Base-by-base conservation (phyloP, 1,140 invertebrate genomes). In the Oscheius sp. region DNA sequence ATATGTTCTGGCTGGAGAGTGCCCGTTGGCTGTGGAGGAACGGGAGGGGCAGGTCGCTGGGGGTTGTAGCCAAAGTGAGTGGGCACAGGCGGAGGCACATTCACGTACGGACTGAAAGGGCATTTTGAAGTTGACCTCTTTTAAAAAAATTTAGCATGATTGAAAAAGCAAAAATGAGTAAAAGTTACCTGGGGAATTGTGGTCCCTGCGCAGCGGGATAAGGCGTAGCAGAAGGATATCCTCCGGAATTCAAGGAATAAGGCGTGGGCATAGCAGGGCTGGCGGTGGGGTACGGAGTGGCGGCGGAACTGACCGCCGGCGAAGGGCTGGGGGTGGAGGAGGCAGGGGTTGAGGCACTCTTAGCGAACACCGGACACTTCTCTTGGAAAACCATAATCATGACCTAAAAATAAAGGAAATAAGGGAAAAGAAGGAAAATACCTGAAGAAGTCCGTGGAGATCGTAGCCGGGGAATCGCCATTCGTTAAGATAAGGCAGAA, bases 1-100 rank as follows among this genome's bases (percentile, higher is more conserved):
- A 98, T 93, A 83, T 97, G 94, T 83, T 95, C 93, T 82, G 96
- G 93, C 46, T 93, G 92, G 49, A 97, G n/a, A n/a, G 94, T 18
- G 93, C 95, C 52, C 7, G 35, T n/a, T 13, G 63, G 63, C 3
- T 32, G 63, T 38, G 63, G 7, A 18, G 63, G 63, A 32, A 13
- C 13, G 26, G 59, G 29, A 4, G 59, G 59, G 7, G 59, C 13
- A 4, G 59, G 4, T 45, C 42, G 15, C 63, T 45, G n/a, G n/a
- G n/a, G n/a, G n/a, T n/a, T n/a, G 59, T 35, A 38, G 49, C 45
- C 31, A 75, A 63, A 62, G 10, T 58, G 52, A 13, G 7, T 58
- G 10, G n/a, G 28, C n/a, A 58, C 52, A n/a, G 28, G 67, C 18
- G 69, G 59, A 42, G 74, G 62, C 7, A 76, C 42, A 68, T 61